phyloP scores from a whole-genome alignment of 2,797 vertebrate species.

The Acestrorhynchus altus region DNA sequence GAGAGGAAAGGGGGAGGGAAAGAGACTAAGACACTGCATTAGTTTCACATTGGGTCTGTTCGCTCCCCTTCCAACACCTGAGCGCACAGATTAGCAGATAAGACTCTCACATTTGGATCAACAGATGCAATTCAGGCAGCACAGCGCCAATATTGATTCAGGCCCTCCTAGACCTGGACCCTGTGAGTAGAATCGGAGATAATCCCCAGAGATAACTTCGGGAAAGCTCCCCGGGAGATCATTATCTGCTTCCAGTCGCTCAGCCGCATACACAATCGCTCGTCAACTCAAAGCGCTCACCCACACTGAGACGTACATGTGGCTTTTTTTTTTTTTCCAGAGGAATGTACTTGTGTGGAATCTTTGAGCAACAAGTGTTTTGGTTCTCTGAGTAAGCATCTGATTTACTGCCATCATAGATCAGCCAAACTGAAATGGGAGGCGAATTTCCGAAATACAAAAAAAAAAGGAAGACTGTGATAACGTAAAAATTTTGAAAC shows the following conservation, averaged over 20 bases:
- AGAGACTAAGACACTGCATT: conserved; percentile 57
- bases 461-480: neutral
- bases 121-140: conserved; percentile 72
- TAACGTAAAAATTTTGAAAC: neutral
- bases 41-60: conserved; percentile 64
- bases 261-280: conserved; percentile 66
- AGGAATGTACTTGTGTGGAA: conserved; percentile 3
- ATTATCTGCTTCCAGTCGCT: conserved; percentile 74
- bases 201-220: conserved; percentile 77
- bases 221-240: conserved; percentile 70
- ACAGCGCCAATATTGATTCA: conserved; percentile 78
- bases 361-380: conserved; percentile 27
- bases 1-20: conserved; percentile 45
- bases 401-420: neutral
- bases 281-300: conserved; percentile 45
- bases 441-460: neutral
- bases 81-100: conserved; percentile 76
- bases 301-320: neutral
- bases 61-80: conserved; percentile 72
- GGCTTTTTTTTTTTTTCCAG: neutral
- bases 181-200: conserved; percentile 74
- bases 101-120: conserved; percentile 70
- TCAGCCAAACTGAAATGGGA: conserved; percentile 13
- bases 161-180: conserved; percentile 72
- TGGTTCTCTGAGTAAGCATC: neutral